Evolutionary conservation across 2,113 vertebrate species (phyloP).

Genomic region (Montifringilla adamsi): DNA sequence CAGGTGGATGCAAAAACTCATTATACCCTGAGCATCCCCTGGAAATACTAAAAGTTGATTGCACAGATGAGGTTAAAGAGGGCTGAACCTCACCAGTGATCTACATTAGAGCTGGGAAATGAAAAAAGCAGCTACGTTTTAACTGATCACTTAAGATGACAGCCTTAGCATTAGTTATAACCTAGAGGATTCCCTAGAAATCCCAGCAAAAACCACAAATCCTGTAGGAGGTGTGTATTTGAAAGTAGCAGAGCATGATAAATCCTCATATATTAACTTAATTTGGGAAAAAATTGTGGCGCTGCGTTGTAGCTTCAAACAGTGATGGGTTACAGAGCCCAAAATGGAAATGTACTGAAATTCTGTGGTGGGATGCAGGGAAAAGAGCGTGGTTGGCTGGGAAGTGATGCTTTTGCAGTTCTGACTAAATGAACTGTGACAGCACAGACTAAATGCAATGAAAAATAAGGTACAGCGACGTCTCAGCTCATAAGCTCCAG

Average conservation of each 20-base stretch:
- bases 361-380: neutral
- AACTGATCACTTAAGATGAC: neutral
- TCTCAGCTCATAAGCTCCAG: neutral
- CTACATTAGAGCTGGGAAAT: neutral
- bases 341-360: neutral
- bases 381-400: neutral
- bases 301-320: neutral
- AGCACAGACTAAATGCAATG: neutral
- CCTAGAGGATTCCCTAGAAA: neutral
- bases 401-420: neutral
- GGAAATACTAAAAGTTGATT: neutral
- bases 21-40: neutral
- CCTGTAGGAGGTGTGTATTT: neutral
- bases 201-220: neutral
- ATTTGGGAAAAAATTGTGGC: neutral
- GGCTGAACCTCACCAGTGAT: neutral
- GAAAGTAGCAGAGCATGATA: neutral
- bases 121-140: neutral
- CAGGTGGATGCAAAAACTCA: neutral
- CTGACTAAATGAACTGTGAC: neutral
- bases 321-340: neutral
- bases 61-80: neutral
- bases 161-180: neutral
- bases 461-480: fast-evolving
- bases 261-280: neutral